Conservation (phyloP, 2,888 invertebrate species). For the Buathra laborator region DNA sequence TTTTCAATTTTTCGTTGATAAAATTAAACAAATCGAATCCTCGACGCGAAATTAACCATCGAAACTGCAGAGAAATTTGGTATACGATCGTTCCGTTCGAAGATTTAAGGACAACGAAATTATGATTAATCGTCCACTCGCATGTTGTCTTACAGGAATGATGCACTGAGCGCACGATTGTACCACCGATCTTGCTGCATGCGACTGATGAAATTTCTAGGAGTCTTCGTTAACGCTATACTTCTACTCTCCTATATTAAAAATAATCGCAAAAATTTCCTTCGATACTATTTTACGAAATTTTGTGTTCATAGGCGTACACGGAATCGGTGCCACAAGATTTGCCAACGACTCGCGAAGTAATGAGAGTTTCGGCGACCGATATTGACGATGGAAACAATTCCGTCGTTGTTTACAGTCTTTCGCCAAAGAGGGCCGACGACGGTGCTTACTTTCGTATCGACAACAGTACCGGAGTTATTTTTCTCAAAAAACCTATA, state of each 20-base stretch:
- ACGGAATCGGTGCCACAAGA: constrained; percentile 94
- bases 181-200: constrained; percentile 57
- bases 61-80: too few relatives aligned
- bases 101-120: constrained; percentile 13
- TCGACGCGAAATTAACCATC: too few relatives aligned
- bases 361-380: constrained; percentile 96
- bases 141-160: constrained; percentile 65
- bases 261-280: constrained; percentile 22
- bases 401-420: constrained; percentile 91
- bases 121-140: constrained; percentile 41
- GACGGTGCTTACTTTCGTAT: constrained; percentile 92
- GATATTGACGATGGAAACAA: constrained; percentile 97
- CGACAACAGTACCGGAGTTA: constrained; percentile 93
- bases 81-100: background rate
- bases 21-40: too few relatives aligned
- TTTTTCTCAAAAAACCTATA: constrained; percentile 90
- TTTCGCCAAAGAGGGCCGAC: constrained; percentile 85
- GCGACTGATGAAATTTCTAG: constrained; percentile 45
- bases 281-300: constrained; percentile 16
- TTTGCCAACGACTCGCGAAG: constrained; percentile 89
- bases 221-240: background rate
- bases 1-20: too few relatives aligned
- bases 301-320: constrained; percentile 85
- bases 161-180: constrained; percentile 63
- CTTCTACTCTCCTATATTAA: background rate